Conservation (phyloP, 2,888 invertebrate species). For the Oxycera nigricornis region DNA sequence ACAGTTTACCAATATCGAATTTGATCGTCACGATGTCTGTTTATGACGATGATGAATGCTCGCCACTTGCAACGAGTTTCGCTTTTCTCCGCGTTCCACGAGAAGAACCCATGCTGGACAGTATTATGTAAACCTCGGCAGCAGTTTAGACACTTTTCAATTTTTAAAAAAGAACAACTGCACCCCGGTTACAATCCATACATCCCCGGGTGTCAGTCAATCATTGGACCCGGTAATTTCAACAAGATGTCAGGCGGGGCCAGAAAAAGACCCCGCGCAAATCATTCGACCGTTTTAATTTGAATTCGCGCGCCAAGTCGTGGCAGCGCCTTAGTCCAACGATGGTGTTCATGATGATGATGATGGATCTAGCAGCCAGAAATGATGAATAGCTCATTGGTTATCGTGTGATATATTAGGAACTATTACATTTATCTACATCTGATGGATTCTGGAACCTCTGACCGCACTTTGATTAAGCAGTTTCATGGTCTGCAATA, state of each 20-base stretch:
- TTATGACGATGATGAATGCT: background rate
- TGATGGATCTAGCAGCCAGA: background rate
- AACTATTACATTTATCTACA: conserved; percentile 15
- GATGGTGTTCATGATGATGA: background rate
- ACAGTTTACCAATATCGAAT: background rate
- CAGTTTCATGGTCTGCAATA: background rate
- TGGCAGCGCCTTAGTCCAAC: background rate
- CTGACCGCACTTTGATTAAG: conserved; percentile 37
- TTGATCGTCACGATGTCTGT: background rate
- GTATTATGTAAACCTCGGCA: background rate
- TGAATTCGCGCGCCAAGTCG: conserved; percentile 19
- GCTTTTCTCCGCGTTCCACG: background rate
- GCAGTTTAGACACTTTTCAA: background rate
- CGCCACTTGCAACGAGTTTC: background rate
- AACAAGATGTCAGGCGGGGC: background rate
- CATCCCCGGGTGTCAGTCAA: background rate
- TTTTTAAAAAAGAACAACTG: background rate
- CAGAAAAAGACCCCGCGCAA: background rate
- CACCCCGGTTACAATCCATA: background rate
- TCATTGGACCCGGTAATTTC: background rate
- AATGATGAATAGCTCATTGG: conserved; percentile 19
- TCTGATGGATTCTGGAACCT: conserved; percentile 22
- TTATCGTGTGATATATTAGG: conserved; percentile 13
- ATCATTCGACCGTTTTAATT: conserved; percentile 34
- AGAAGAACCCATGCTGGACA: background rate